These are phyloP conservation scores for Eueremaeus valkanovi DNA, from an alignment of 2,888 invertebrate species.

Conservation along the genomic window DNA sequence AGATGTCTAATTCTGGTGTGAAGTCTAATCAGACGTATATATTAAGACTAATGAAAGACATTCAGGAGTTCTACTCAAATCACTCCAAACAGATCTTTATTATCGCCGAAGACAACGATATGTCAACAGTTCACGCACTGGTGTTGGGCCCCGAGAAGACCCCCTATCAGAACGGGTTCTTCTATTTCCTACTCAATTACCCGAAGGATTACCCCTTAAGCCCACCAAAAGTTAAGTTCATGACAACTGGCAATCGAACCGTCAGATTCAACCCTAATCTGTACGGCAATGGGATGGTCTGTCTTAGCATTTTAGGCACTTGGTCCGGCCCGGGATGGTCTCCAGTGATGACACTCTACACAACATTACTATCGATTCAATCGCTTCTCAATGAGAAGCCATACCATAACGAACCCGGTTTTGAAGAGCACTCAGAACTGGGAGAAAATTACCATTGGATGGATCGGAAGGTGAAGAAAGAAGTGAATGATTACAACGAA, in stretches of 20 bases:
- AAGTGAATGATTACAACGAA: slow-evolving; percentile 54
- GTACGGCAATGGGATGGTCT: slow-evolving; percentile 61
- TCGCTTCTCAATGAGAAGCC: slow-evolving; percentile 62
- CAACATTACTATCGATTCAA: slow-evolving; percentile 60
- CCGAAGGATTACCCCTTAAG: slow-evolving; percentile 59
- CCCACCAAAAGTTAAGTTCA: slow-evolving; percentile 59
- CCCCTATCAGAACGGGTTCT: slow-evolving; percentile 60
- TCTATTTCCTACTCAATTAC: slow-evolving; percentile 58
- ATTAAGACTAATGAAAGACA: slow-evolving; percentile 3
- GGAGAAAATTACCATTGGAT: slow-evolving; percentile 26
- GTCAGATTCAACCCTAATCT: slow-evolving; percentile 63
- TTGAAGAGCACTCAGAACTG: slow-evolving; percentile 54
- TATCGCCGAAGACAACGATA: slow-evolving; percentile 24
- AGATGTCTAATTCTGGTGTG: too few species aligned
- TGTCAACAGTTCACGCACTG: slow-evolving; percentile 55
- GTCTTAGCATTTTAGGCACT: slow-evolving; percentile 56
- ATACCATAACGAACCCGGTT: slow-evolving; percentile 64
- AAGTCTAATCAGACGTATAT: background rate
- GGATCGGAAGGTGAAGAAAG: background rate
- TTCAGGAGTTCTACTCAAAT: background rate
- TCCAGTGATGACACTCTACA: slow-evolving; percentile 58
- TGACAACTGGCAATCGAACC: slow-evolving; percentile 59
- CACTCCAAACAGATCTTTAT: background rate
- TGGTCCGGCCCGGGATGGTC: slow-evolving; percentile 59
- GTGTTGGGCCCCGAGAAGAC: slow-evolving; percentile 61